These are phyloP conservation scores for Trachymyrmex cornetzi DNA, from an alignment of 1,140 invertebrate genomes.

Conservation along the genomic window DNA sequence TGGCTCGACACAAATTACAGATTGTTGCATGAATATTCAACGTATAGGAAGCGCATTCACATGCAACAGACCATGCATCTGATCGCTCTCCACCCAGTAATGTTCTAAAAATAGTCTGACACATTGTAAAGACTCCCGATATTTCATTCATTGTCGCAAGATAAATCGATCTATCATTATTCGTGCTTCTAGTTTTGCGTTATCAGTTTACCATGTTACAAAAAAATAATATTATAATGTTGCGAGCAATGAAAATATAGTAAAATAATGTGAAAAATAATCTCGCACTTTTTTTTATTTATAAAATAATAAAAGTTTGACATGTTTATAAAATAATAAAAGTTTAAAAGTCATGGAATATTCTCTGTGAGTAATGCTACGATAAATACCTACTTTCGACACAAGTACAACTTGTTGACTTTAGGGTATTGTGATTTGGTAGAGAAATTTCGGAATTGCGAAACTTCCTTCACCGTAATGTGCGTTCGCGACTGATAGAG, in stretches of 20 bases:
- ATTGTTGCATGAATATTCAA: slow-evolving; percentile 68
- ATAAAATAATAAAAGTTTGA: not conserved
- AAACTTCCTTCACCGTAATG: slow-evolving; percentile 54
- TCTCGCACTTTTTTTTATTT: not conserved
- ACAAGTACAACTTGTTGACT: slow-evolving; percentile 21
- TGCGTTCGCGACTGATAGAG: slow-evolving; percentile 62
- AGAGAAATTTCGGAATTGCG: slow-evolving; percentile 39
- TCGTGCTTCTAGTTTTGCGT: not conserved
- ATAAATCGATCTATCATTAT: slow-evolving; percentile 55
- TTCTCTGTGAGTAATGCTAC: not conserved
- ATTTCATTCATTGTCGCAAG: slow-evolving; percentile 60
- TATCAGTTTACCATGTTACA: not conserved
- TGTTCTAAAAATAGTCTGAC: slow-evolving; percentile 55
- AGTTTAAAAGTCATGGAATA: not conserved
- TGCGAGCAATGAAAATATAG: not conserved
- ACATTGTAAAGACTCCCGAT: slow-evolving; percentile 24
- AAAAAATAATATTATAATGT: not conserved
- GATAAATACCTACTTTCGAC: not conserved
- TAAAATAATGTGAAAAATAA: too few species aligned
- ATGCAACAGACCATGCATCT: slow-evolving; percentile 64
- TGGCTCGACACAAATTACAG: slow-evolving; percentile 66
- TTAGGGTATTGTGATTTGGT: slow-evolving; percentile 15
- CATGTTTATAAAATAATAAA: not conserved
- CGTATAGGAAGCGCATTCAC: slow-evolving; percentile 60
- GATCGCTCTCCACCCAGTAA: slow-evolving; percentile 52